Evolutionary conservation across 2,113 vertebrate genomes (phyloP).

Genomic region (Ploceus nigricollis): DNA sequence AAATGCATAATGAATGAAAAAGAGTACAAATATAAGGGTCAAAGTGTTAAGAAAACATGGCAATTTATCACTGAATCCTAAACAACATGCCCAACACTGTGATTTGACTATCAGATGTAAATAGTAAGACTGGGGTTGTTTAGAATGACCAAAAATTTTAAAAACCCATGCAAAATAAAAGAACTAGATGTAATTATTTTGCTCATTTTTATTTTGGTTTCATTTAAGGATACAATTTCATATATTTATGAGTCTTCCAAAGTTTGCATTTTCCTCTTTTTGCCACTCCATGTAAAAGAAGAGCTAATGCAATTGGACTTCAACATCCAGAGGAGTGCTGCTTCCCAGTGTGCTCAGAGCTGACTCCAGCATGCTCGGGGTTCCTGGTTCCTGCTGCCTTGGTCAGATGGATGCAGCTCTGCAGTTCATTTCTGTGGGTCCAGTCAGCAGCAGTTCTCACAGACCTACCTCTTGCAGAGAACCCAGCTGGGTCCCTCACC

Average conservation of each 20-base stretch:
- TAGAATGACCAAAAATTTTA: background rate
- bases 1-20: background rate
- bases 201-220: background rate
- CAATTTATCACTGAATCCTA: background rate
- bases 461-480: background rate
- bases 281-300: background rate
- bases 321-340: background rate
- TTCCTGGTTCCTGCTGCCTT: background rate
- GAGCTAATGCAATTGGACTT: background rate
- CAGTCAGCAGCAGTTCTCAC: background rate
- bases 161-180: background rate
- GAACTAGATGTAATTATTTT: background rate
- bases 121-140: background rate
- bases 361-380: rapidly evolving
- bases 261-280: background rate
- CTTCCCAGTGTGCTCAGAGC: background rate
- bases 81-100: background rate
- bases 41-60: background rate
- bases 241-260: background rate
- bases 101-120: background rate
- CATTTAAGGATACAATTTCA: background rate
- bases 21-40: background rate
- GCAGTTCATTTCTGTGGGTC: background rate
- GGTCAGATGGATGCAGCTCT: background rate
- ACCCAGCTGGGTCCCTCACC: background rate